Evolutionary conservation across 2,888 invertebrate species (phyloP).

Genomic region (Drosophila prolongata): DNA sequence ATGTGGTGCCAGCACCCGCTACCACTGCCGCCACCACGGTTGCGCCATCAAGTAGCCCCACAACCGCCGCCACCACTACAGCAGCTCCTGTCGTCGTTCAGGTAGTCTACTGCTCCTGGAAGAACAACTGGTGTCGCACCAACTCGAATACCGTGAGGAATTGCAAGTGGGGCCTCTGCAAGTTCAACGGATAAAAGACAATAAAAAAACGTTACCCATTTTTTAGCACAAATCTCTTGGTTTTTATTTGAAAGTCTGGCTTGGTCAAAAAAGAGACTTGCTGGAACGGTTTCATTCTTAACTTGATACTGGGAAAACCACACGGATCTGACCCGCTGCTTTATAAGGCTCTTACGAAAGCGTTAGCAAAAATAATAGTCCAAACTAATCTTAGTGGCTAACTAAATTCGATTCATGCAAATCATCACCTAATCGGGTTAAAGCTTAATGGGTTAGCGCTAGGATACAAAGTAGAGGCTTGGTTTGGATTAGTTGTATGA

Average conservation of each 20-base stretch:
- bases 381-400: constrained; percentile 34
- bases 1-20: constrained; percentile 6
- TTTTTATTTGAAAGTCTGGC: constrained; percentile 48
- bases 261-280: constrained; percentile 49
- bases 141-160: constrained; percentile 3
- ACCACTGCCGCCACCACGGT: background rate
- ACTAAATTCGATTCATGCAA: constrained; percentile 53
- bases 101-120: constrained; percentile 29
- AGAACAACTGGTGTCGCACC: constrained; percentile 35
- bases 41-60: background rate
- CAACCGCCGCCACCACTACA: background rate
- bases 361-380: constrained; percentile 41
- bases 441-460: constrained; percentile 41
- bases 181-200: constrained; percentile 9
- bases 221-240: constrained; percentile 29
- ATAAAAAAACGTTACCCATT: constrained; percentile 3
- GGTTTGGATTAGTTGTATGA: constrained; percentile 16
- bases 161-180: constrained; percentile 34
- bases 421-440: constrained; percentile 43
- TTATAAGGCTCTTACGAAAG: constrained; percentile 27
- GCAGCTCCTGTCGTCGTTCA: constrained; percentile 2
- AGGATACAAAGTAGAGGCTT: constrained; percentile 18
- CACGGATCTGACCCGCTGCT: constrained; percentile 21
- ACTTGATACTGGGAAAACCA: constrained; percentile 20
- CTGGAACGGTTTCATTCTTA: constrained; percentile 58